These are phyloP conservation scores for Corythaixoides concolor DNA, from an alignment of 2,113 vertebrate genomes.

Conservation along the genomic window DNA sequence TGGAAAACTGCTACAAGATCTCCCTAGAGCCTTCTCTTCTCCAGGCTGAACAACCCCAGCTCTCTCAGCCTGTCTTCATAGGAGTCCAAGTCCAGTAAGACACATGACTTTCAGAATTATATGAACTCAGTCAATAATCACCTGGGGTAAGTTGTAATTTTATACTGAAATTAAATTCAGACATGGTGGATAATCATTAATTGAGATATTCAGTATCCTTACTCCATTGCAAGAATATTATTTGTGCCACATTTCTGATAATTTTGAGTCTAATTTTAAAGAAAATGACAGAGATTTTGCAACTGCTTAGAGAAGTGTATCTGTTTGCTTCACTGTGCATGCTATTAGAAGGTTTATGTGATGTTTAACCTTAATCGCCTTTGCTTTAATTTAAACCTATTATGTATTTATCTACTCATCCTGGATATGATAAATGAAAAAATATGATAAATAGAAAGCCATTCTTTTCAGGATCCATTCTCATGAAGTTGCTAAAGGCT, in stretches of 20 bases:
- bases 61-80: too few relatives aligned
- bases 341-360: neutral
- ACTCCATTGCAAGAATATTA: neutral
- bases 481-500: neutral
- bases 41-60: too few relatives aligned
- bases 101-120: neutral
- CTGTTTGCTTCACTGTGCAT: accelerated
- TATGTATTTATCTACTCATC: neutral
- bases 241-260: neutral
- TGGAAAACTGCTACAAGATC: too few relatives aligned
- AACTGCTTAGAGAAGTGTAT: neutral
- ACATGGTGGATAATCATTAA: neutral
- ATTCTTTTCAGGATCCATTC: neutral
- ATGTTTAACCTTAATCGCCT: neutral
- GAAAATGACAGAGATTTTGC: neutral
- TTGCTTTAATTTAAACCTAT: neutral
- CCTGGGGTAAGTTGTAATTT: neutral
- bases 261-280: neutral
- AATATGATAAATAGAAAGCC: neutral
- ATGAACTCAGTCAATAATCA: neutral
- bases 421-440: neutral
- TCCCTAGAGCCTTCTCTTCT: too few relatives aligned
- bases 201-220: neutral
- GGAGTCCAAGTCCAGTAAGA: neutral
- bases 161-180: neutral